Evolutionary conservation across 2,797 vertebrate species (phyloP).

Genomic region (Crocidura indochinensis): DNA sequence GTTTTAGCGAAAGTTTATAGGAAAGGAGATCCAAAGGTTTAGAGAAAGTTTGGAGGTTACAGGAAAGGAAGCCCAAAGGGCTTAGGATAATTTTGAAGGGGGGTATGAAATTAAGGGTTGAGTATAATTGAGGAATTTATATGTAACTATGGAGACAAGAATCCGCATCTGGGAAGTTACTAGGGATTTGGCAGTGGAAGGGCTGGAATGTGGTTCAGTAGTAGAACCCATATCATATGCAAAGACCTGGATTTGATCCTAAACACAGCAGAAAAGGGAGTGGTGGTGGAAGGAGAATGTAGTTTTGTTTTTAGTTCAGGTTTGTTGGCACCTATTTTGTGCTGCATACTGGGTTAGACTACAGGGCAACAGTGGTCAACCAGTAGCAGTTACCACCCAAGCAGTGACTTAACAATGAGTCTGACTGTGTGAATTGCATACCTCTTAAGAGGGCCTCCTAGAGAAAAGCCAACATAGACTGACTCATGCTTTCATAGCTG

Average conservation of each 20-base stretch:
- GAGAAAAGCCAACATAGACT: conserved; percentile 9
- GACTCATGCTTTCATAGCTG: background rate
- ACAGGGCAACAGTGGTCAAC: background rate
- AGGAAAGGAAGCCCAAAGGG: background rate
- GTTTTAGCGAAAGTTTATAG: too few species aligned
- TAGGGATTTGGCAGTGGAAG: background rate
- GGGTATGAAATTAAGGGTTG: background rate
- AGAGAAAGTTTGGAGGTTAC: background rate
- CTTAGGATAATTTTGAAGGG: background rate
- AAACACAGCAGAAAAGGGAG: too few species aligned
- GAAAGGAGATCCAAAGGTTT: background rate
- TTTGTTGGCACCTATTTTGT: background rate
- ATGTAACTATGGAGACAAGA: background rate
- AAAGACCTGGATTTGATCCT: too few species aligned
- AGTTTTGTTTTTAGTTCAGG: background rate
- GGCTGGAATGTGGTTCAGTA: background rate
- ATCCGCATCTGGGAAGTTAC: background rate
- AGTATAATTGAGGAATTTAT: background rate
- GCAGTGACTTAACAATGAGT: conserved; percentile 79
- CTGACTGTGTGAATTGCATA: background rate
- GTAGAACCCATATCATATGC: too few species aligned
- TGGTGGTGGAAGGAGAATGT: too few species aligned
- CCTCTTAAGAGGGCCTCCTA: conserved; percentile 24
- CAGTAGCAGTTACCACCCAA: conserved; percentile 48
- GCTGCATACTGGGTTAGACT: background rate